A percentile compares a stretch with the other conserved stretches of the same genome.
phyloP scores from a whole-genome alignment of 2,797 vertebrate genomes.

The Scolopax bukidnonensis region DNA sequence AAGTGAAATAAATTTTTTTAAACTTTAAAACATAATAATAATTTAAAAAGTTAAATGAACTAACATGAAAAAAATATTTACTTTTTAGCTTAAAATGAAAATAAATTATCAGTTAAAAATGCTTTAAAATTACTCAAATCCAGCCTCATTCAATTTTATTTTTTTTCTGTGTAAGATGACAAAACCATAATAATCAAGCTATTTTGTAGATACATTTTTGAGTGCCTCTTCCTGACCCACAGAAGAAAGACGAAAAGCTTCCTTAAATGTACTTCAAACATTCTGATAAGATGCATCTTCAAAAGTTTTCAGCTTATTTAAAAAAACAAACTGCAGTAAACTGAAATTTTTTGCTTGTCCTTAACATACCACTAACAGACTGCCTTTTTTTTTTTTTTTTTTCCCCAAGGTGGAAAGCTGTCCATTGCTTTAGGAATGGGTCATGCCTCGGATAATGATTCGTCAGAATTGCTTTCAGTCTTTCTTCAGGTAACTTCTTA shows the following conservation, averaged over 20 bases:
- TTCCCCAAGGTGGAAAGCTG: slow-evolving; percentile 65
- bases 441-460: not conserved
- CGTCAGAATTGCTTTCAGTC: not conserved
- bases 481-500: slow-evolving; percentile 57
- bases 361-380: not conserved
- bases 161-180: not conserved
- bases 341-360: not conserved
- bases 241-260: not conserved
- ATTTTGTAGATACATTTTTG: not conserved
- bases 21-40: not conserved
- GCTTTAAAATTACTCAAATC: not conserved
- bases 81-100: not conserved
- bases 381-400: not conserved
- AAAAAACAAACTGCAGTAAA: not conserved
- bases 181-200: not conserved
- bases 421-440: slow-evolving; percentile 70
- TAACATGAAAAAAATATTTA: not conserved
- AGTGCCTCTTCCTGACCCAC: not conserved
- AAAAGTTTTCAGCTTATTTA: not conserved
- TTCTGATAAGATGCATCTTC: not conserved
- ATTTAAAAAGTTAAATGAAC: not conserved
- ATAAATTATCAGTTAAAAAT: not conserved
- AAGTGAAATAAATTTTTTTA: not conserved
- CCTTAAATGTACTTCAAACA: not conserved
- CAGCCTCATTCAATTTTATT: not conserved